Evolutionary conservation across 2,888 invertebrate species (phyloP).

Genomic region (Lochmaea crataegi): DNA sequence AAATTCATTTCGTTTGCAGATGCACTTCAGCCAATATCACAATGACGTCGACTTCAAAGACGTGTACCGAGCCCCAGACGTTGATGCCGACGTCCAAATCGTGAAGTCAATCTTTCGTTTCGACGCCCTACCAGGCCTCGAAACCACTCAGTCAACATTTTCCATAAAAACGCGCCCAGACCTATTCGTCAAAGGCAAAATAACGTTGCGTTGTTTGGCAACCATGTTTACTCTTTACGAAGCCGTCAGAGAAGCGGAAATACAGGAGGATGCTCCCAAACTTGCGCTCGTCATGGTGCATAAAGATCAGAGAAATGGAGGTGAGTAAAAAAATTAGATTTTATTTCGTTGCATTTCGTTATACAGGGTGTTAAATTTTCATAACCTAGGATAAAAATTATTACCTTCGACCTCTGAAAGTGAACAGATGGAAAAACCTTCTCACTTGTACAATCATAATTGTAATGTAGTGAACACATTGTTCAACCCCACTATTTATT

Average conservation of each 20-base stretch:
- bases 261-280: slow-evolving; percentile 60
- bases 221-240: slow-evolving; percentile 60
- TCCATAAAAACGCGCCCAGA: slow-evolving; percentile 57
- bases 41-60: slow-evolving; percentile 13
- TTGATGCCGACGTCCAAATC: slow-evolving; percentile 24
- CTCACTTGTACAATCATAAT: no score
- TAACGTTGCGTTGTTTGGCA: slow-evolving; percentile 60
- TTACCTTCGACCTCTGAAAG: no score
- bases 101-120: slow-evolving; percentile 51
- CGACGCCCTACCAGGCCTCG: slow-evolving; percentile 57
- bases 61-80: background rate
- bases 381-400: no score
- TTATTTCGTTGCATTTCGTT: no score
- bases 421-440: no score
- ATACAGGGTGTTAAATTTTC: no score
- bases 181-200: slow-evolving; percentile 59
- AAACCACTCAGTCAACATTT: slow-evolving; percentile 59
- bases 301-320: slow-evolving; percentile 33
- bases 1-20: slow-evolving; percentile 17
- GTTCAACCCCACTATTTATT: no score
- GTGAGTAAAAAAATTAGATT: slow-evolving; percentile 15
- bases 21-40: slow-evolving; percentile 2
- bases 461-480: no score
- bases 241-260: slow-evolving; percentile 57
- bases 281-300: slow-evolving; percentile 50